Base-by-base conservation (phyloP, 2,888 invertebrate species). In the Priocnemis perturbator region DNA sequence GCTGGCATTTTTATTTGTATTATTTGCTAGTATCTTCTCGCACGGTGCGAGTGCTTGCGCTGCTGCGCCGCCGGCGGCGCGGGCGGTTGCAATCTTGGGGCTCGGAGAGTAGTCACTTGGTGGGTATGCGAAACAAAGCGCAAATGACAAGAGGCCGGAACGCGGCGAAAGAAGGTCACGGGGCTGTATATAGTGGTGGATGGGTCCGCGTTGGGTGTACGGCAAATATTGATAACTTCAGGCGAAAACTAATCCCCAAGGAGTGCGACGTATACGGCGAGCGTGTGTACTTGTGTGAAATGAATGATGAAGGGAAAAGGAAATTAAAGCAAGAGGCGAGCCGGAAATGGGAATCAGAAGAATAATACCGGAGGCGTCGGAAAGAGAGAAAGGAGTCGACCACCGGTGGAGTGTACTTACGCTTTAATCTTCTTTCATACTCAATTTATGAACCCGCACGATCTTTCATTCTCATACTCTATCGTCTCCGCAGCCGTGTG, bases 1-100 rank as follows among this genome's bases (percentile, higher is more conserved):
- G 64, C 55, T 62, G 57, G 59, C 69, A 77, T 76, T 81, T 81
- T 78, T 76, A 81, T 77, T 78, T 71, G 60, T 69, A 80, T 80
- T 76, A 80, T 78, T 76, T 65, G 64, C 65, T 56, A 76, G 74
- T 73, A 78, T 72, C 71, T 70, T 75, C 60, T 67, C 69, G 68
- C 67, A 52, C 59, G 60, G 58, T 21, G 14, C 23, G 37, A 37
- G 37, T 37, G 37, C 37, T 37, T 37, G 37, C 37, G 7, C 37
- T 11, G 14, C 26, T 52, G 55, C n/a, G n/a, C n/a, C n/a, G n/a
- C n/a, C n/a, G n/a, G n/a, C n/a, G n/a, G n/a, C n/a, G n/a, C 21
- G 48, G 56, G 14, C 48, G 65, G 21, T 26, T 26, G 30, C 44
- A 48, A 47, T 20, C 44, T 44, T 50, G 30, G 23, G 37, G 37